Conservation (phyloP, 2,113 vertebrate species). For the Dissostichus mawsoni region DNA sequence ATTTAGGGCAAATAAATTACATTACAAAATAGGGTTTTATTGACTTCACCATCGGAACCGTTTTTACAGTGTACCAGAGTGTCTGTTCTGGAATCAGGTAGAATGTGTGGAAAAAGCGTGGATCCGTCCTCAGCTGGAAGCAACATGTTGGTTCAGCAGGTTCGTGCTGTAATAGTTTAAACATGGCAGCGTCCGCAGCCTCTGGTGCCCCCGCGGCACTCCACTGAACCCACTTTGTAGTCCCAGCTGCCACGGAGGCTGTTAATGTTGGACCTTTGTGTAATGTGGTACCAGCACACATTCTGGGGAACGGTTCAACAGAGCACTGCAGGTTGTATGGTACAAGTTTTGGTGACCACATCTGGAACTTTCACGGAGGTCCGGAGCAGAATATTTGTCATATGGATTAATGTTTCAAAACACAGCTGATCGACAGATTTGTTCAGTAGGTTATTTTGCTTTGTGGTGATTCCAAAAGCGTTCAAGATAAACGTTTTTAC, state of each 20-base stretch:
- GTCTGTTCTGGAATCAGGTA: constrained; percentile 13
- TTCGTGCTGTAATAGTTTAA: constrained; percentile 45
- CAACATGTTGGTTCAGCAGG: constrained; percentile 44
- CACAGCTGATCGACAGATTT: not conserved
- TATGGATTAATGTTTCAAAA: not conserved
- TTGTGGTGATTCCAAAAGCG: not conserved
- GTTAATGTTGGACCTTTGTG: not conserved
- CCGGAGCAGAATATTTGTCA: not conserved
- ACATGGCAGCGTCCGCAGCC: constrained; percentile 41
- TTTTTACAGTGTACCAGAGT: too few species aligned
- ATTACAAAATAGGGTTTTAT: too few species aligned
- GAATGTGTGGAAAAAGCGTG: not conserved
- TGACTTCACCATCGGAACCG: too few species aligned
- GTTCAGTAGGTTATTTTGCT: not conserved
- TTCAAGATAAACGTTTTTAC: too few species aligned
- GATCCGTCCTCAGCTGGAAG: constrained; percentile 42
- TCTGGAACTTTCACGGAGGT: constrained; percentile 32
- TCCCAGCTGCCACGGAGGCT: constrained; percentile 1
- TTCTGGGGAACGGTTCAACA: constrained; percentile 18
- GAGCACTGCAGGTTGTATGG: not conserved
- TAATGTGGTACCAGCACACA: not conserved
- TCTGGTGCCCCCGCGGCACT: constrained; percentile 23
- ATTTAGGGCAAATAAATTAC: too few species aligned
- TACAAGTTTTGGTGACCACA: not conserved
- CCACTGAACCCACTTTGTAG: constrained; percentile 22